Percentiles rank a stretch among this genome's conserved stretches.
These are phyloP conservation scores for Zophobas atratus DNA, from an alignment of 1,140 invertebrate species.

Conservation along the genomic window DNA sequence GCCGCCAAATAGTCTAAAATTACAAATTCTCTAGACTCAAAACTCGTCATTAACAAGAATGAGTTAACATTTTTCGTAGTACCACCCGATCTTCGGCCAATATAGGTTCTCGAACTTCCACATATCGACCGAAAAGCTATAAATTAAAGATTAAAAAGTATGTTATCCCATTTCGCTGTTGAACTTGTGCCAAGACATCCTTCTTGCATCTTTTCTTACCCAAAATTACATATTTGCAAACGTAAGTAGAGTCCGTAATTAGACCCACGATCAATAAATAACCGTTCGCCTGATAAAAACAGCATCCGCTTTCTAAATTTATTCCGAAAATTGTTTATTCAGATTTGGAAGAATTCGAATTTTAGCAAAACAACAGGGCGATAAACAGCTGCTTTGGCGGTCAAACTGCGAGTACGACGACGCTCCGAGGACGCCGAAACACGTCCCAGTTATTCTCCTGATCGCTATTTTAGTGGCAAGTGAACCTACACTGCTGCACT, in stretches of 20 bases:
- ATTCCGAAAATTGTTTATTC: constrained; percentile 29
- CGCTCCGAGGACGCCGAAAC: constrained; percentile 7
- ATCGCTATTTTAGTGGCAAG: constrained; percentile 52
- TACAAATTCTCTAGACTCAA: neutral
- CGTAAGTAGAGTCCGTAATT: constrained; percentile 25
- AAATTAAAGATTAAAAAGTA: constrained; percentile 36
- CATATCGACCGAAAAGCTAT: neutral
- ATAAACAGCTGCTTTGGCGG: constrained; percentile 34
- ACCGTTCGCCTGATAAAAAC: constrained; percentile 20
- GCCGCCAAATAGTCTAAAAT: neutral
- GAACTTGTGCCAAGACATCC: constrained; percentile 36
- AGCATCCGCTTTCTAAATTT: constrained; percentile 38
- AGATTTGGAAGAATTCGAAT: constrained; percentile 44
- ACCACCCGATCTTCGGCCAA: neutral
- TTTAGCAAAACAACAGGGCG: constrained; percentile 34
- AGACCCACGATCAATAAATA: constrained; percentile 31
- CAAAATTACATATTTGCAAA: constrained; percentile 30
- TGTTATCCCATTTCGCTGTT: constrained; percentile 28
- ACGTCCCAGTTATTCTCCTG: constrained; percentile 45
- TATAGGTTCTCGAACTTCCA: neutral
- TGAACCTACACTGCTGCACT: constrained; percentile 28
- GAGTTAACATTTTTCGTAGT: too few relatives aligned
- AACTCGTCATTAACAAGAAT: neutral
- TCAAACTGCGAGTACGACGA: constrained; percentile 18
- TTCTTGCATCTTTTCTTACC: constrained; percentile 16